Percentiles rank a stretch among this genome's conserved stretches.
phyloP scores from a whole-genome alignment of 2,113 vertebrate species.

The Penelope pileata region DNA sequence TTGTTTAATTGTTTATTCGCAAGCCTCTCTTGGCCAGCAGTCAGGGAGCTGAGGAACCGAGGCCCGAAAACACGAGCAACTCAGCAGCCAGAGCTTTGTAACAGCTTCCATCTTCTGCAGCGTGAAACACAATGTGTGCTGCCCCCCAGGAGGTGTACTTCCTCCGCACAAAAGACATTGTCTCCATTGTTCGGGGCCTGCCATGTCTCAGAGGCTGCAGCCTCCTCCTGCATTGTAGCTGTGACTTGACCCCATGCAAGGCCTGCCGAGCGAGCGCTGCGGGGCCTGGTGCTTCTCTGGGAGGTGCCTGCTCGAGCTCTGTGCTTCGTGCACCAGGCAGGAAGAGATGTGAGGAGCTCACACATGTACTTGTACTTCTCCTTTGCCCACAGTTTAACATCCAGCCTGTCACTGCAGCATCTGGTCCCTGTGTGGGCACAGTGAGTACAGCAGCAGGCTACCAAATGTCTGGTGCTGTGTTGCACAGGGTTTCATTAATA shows the following conservation, averaged over 20 bases:
- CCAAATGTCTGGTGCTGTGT: not conserved
- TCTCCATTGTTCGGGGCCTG: not conserved
- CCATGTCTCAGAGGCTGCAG: not conserved
- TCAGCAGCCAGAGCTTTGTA: not conserved
- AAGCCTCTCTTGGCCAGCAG: not conserved
- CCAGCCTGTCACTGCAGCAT: not conserved
- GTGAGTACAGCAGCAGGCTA: not conserved
- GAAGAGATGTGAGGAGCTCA: not conserved
- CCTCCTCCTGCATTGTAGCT: not conserved
- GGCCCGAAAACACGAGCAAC: not conserved
- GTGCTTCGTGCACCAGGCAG: fast-evolving
- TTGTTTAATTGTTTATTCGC: not conserved
- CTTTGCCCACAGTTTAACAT: not conserved
- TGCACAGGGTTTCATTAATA: not conserved
- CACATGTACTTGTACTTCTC: too few species aligned
- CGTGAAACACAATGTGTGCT: fast-evolving
- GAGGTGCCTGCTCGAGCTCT: not conserved
- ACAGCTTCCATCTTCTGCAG: not conserved
- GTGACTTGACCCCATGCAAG: not conserved
- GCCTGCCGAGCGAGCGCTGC: fast-evolving
- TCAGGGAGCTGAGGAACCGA: not conserved
- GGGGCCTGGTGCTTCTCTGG: not conserved
- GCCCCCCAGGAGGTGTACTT: not conserved
- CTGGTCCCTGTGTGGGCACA: not conserved
- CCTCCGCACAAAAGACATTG: not conserved